Evolutionary conservation across 2,113 vertebrate genomes (phyloP).

Genomic region (Sylvia atricapilla): DNA sequence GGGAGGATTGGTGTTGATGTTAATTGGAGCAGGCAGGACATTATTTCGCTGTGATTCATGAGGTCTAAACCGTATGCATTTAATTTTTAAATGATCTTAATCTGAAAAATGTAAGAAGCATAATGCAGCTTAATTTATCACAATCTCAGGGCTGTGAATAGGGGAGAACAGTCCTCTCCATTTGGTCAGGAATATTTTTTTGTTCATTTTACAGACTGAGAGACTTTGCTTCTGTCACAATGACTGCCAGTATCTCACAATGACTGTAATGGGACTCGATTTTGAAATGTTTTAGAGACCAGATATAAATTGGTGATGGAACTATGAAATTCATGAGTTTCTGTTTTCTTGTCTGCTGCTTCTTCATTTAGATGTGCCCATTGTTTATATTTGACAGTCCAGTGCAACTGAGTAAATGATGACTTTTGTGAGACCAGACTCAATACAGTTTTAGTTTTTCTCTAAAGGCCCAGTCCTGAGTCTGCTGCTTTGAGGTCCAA

Average conservation of each 20-base stretch:
- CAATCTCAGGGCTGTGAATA: background rate
- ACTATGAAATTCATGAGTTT: background rate
- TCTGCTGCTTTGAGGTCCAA: background rate
- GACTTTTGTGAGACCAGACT: slow-evolving; percentile 29
- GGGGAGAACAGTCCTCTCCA: background rate
- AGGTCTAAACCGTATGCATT: background rate
- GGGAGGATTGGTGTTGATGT: background rate
- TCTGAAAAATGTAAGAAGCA: background rate
- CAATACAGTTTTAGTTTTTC: background rate
- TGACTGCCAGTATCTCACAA: background rate
- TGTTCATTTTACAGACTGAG: background rate
- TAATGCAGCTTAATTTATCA: background rate
- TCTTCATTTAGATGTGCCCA: background rate
- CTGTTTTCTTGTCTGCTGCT: background rate
- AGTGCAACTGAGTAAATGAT: background rate
- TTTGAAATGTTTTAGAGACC: background rate
- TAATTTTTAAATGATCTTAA: background rate
- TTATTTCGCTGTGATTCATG: background rate
- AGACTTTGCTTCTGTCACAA: background rate
- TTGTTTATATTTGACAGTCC: background rate
- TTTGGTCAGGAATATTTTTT: background rate
- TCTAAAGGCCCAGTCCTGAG: background rate
- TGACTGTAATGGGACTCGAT: background rate
- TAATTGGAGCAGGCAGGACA: background rate
- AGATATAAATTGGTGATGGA: background rate